Evolutionary conservation across 1,140 invertebrate species (phyloP), one percentile per base, ranked within the genome.

Genomic region (Chelonus insularis): DNA sequence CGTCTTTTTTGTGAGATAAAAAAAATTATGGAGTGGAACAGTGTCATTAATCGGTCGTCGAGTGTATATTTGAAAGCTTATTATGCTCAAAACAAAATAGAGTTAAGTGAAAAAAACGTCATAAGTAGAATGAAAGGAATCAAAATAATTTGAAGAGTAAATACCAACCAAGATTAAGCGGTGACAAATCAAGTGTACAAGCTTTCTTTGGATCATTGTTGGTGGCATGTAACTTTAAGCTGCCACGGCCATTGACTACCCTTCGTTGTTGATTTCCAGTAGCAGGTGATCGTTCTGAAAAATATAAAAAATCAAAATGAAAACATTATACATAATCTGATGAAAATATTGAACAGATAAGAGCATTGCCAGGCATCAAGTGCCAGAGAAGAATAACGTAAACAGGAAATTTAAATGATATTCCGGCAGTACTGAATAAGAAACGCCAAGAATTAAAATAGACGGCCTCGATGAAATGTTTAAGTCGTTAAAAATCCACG

Each of bases 171-270:
- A 76, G 74, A 70, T 73, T 73, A 52, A 74, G 69, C 41, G 74
- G 69, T 63, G 75, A 71, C 54, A 76, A 68, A 32, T 77, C 75
- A 7, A 71, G 55, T 36, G 74, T 72, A 60, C 76, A 72, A 59
- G 69, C 72, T 61, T 79, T 79, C 63, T 79, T 79, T 37, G 64
- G 65, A 54, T 77, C 75, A 58, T 76, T 72, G 67, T 67, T 76
- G 45, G 74, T 73, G 54, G 70, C 72, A 60, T 73, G 73, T 55
- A 68, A 51, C 60, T 70, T 68, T 37, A 57, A 54, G 9, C 23
- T 56, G 7, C 48, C 45, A 25, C 74, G 69, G 54, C 77, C 75
- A 51, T 79, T 79, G 12, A 69, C 65, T 12, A 70, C 66, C 56
- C 75, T 68, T 64, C 77, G 65, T 9, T 76, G 71, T 21, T 72